These are phyloP conservation scores for Malurus cyaneus DNA, from an alignment of 2,113 vertebrate species.

Conservation along the genomic window DNA sequence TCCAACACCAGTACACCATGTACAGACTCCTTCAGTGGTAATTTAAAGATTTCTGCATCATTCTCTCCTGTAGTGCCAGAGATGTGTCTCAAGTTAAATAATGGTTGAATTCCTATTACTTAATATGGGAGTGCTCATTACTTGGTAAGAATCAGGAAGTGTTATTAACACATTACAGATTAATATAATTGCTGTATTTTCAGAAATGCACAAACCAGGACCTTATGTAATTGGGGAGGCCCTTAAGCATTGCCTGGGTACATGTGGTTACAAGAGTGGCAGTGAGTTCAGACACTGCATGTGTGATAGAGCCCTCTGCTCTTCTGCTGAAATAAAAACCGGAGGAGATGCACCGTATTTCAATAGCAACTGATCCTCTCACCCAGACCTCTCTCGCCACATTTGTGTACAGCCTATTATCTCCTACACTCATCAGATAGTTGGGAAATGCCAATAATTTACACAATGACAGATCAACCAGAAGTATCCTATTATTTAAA, in stretches of 20 bases:
- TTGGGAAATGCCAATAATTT: background rate
- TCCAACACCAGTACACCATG: background rate
- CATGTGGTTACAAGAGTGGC: background rate
- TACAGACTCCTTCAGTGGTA: background rate
- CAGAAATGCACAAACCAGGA: background rate
- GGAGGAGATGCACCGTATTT: background rate
- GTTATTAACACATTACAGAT: background rate
- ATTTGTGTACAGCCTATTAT: background rate
- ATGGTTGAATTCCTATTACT: background rate
- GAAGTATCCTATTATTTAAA: background rate
- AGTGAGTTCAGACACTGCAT: background rate
- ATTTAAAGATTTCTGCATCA: background rate
- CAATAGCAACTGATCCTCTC: background rate
- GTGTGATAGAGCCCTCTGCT: background rate
- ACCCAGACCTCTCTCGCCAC: background rate
- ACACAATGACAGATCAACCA: background rate
- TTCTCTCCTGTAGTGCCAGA: background rate
- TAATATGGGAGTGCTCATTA: background rate
- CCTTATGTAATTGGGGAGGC: background rate
- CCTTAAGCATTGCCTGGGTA: background rate
- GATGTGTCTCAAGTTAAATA: background rate
- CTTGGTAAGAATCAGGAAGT: background rate
- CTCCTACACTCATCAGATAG: background rate
- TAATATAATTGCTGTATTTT: background rate
- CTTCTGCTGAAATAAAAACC: background rate